phyloP scores from a whole-genome alignment of 1,140 invertebrate species.

The Eumaeus atala region DNA sequence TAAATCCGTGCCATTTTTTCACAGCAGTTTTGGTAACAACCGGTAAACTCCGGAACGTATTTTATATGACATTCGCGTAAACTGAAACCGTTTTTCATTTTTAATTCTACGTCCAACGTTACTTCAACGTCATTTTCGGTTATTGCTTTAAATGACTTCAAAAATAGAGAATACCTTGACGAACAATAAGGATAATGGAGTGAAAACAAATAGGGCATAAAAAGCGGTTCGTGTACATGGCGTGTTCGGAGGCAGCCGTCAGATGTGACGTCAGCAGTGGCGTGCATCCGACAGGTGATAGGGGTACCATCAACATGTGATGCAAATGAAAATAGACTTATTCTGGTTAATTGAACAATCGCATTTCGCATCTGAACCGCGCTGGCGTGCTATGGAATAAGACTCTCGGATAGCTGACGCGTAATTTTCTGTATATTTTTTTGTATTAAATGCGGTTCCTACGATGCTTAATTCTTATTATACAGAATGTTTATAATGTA shows the following conservation, averaged over 20 bases:
- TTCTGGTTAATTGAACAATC: conserved; percentile 16
- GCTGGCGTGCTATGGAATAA: not conserved
- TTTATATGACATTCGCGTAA: too few relatives aligned
- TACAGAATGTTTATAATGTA: too few relatives aligned
- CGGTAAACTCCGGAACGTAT: too few relatives aligned
- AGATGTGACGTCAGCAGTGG: conserved; percentile 50
- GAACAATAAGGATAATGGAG: conserved; percentile 31
- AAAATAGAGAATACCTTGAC: conserved; percentile 9
- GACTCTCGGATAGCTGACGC: too few relatives aligned
- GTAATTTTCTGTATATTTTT: too few relatives aligned
- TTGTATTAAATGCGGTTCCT: too few relatives aligned
- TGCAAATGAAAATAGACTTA: conserved; percentile 28
- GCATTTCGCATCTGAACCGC: conserved; percentile 4
- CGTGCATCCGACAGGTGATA: conserved; percentile 63
- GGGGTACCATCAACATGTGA: conserved; percentile 36
- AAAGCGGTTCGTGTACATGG: conserved; percentile 32
- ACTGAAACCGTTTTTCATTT: too few relatives aligned
- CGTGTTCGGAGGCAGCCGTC: conserved; percentile 36
- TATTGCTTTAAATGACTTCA: conserved; percentile 3
- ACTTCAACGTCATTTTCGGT: not conserved
- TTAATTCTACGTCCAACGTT: too few relatives aligned
- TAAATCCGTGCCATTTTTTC: too few relatives aligned
- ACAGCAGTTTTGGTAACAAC: too few relatives aligned
- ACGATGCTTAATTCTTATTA: too few relatives aligned
- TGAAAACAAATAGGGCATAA: conserved; percentile 19